Evolutionary conservation across 2,113 vertebrate species (phyloP).

Genomic region (Proterorhinus semilunaris): DNA sequence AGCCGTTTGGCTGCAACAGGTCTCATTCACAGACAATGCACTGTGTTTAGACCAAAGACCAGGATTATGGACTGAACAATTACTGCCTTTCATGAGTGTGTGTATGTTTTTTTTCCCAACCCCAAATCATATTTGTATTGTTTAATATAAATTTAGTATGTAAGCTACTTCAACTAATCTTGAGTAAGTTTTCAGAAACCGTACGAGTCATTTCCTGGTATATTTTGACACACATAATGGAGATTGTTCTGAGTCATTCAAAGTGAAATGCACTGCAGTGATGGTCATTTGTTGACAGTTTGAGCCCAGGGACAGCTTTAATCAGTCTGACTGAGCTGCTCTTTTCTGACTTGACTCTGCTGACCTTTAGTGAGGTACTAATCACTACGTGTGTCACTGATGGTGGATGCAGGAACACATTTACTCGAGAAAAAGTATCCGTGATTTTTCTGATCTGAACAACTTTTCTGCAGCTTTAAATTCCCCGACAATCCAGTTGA

Average conservation of each 20-base stretch:
- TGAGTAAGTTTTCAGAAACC: background rate
- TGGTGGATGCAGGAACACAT: no score
- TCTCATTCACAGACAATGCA: constrained; percentile 51
- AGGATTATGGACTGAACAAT: constrained; percentile 45
- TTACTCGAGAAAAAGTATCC: no score
- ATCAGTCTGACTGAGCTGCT: constrained; percentile 11
- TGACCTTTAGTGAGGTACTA: constrained; percentile 26
- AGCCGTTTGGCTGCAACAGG: constrained; percentile 46
- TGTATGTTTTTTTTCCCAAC: constrained; percentile 25
- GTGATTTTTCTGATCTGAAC: no score
- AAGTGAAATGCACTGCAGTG: background rate
- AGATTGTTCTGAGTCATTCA: background rate
- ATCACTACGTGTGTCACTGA: constrained; percentile 11
- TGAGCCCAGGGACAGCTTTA: constrained; percentile 13
- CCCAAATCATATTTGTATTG: no score
- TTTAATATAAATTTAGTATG: background rate
- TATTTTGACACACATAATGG: background rate
- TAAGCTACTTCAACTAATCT: background rate
- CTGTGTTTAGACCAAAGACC: constrained; percentile 40
- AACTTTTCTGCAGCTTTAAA: no score
- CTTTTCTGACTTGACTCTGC: constrained; percentile 15
- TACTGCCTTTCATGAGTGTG: constrained; percentile 28
- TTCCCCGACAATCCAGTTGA: no score
- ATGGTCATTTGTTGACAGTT: constrained; percentile 9
- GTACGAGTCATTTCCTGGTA: background rate